Conservation (phyloP, 2,113 vertebrate species). For the Anoura caudifer region DNA sequence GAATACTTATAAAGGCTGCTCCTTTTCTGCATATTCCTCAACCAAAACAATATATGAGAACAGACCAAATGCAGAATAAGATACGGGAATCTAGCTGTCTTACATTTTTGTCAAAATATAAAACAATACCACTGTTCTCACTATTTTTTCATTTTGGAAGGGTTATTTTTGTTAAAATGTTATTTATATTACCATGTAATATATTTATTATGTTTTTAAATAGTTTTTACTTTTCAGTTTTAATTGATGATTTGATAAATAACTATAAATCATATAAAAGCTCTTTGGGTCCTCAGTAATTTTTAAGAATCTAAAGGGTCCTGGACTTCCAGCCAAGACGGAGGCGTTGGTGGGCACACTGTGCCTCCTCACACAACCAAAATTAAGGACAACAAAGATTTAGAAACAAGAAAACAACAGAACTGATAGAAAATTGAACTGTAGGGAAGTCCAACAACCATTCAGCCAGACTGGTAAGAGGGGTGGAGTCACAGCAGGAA, state of each 20-base stretch:
- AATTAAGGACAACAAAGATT: no score
- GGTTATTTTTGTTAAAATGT: neutral
- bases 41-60: neutral
- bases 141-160: slow-evolving; percentile 2
- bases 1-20: neutral
- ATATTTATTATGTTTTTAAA: neutral
- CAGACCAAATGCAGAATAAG: neutral
- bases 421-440: no score
- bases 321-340: no score
- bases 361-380: no score
- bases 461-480: no score
- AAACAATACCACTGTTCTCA: neutral
- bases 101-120: neutral
- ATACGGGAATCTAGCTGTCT: neutral
- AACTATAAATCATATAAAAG: slow-evolving; percentile 17
- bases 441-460: no score
- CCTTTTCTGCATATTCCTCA: neutral
- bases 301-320: neutral
- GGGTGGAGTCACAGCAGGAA: no score
- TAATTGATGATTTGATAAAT: neutral
- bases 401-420: no score
- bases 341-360: no score
- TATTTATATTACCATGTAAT: neutral
- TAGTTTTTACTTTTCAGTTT: neutral
- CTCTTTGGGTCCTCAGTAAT: neutral